These are phyloP conservation scores for Pseudococcus longispinus DNA, from an alignment of 2,888 invertebrate genomes.

Conservation along the genomic window DNA sequence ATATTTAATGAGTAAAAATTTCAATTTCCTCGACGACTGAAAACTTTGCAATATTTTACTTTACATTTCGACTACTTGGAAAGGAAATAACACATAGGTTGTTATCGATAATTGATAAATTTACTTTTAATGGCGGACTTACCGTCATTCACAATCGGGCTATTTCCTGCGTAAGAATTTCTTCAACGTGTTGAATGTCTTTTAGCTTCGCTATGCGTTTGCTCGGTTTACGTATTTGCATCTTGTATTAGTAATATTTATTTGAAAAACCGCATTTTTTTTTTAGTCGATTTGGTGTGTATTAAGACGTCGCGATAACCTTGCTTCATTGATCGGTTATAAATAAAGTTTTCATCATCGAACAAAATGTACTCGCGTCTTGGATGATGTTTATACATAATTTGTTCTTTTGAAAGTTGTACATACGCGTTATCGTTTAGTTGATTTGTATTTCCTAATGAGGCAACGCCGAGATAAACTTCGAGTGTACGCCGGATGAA, in stretches of 20 bases:
- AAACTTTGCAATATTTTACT: not conserved
- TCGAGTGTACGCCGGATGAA: not conserved
- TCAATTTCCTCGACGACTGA: not conserved
- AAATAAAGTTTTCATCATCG: conserved; percentile 39
- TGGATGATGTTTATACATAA: not conserved
- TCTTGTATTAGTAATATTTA: not conserved
- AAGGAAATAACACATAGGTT: conserved; percentile 1
- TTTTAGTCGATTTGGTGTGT: not conserved
- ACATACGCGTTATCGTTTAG: not conserved
- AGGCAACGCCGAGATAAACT: not conserved
- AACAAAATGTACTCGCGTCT: not conserved
- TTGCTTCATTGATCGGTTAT: conserved; percentile 6
- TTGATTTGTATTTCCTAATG: conserved; percentile 6
- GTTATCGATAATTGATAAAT: conserved; percentile 40
- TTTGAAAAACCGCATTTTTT: not conserved
- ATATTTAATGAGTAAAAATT: not conserved
- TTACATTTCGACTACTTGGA: not conserved
- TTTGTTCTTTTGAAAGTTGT: not conserved
- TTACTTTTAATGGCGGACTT: not conserved
- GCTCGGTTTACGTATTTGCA: not conserved
- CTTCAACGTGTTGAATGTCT: not conserved
- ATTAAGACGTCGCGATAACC: conserved; percentile 17
- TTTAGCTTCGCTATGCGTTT: not conserved
- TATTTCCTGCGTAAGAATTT: not conserved
- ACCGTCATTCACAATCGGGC: not conserved